Conservation (phyloP, 64 coral and sea anemone genomes). For the Porites australiensis region DNA sequence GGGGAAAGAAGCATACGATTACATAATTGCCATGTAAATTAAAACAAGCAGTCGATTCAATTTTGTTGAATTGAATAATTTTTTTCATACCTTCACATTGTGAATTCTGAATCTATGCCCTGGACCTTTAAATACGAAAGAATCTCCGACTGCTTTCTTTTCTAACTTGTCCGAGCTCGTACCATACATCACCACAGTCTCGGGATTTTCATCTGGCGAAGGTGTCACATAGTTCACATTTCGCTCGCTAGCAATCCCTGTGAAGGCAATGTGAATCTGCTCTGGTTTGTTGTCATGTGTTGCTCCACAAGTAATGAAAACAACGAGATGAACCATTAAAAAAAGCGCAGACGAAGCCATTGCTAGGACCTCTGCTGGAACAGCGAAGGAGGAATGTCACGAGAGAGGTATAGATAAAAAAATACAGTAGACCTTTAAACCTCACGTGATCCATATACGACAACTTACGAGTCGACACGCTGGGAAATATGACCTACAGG, state of each 20-base stretch:
- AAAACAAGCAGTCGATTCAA: no score
- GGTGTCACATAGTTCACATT: conserved; percentile 86
- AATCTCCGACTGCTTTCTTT: conserved; percentile 41
- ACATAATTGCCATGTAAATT: no score
- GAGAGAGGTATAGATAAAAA: no score
- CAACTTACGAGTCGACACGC: no score
- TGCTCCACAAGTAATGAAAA: background rate
- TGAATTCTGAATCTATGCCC: conserved; percentile 57
- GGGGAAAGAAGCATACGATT: no score
- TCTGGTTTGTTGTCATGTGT: conserved; percentile 59
- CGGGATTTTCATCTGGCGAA: background rate
- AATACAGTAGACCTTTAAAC: no score
- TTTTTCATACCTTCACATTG: conserved; percentile 67
- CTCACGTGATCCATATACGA: no score
- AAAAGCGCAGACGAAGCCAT: background rate
- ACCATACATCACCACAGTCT: conserved; percentile 71
- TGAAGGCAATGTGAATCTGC: conserved; percentile 85
- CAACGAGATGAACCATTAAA: background rate
- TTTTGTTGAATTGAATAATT: no score
- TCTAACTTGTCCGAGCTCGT: conserved; percentile 43
- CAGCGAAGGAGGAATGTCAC: background rate
- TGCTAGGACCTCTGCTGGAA: background rate
- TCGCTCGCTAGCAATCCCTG: conserved; percentile 78
- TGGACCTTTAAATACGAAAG: conserved; percentile 46
- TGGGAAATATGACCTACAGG: no score